Evolutionary conservation across 2,797 vertebrate species (phyloP).

Genomic region (Luscinia megarhynchos): DNA sequence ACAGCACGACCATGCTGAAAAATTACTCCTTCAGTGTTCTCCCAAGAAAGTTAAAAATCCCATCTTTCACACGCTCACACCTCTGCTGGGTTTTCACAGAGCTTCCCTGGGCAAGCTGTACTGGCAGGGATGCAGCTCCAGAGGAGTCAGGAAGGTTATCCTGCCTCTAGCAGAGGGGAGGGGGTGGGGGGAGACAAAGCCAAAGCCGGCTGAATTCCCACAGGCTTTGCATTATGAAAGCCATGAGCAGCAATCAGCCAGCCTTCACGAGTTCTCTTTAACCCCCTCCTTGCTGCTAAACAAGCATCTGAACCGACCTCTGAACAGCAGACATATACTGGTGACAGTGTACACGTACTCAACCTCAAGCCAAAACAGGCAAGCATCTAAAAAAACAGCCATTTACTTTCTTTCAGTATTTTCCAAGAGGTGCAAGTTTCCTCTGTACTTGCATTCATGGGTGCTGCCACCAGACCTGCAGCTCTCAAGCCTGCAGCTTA

Average conservation of each 20-base stretch:
- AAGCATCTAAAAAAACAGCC: background rate
- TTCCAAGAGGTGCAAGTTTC: background rate
- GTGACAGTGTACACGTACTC: rapidly evolving
- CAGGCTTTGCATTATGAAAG: conserved; percentile 52
- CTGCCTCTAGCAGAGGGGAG: background rate
- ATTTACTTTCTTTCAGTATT: background rate
- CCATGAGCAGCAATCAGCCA: conserved; percentile 46
- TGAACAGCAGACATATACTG: background rate
- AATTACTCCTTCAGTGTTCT: background rate
- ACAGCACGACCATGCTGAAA: background rate
- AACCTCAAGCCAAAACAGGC: background rate
- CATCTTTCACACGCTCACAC: background rate
- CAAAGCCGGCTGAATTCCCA: conserved; percentile 44
- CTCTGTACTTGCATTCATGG: background rate
- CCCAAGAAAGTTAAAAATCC: conserved; percentile 54
- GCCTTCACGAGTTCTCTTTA: background rate
- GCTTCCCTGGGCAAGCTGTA: background rate
- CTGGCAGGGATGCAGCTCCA: background rate
- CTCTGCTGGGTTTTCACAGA: background rate
- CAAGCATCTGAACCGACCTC: background rate
- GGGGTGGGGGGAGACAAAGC: background rate
- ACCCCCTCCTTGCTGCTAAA: conserved; percentile 29
- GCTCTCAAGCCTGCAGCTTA: background rate
- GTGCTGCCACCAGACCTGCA: background rate
- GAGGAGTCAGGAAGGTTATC: conserved; percentile 28